Evolutionary conservation across 1,140 invertebrate species (phyloP).

Genomic region (Rhopalosiphum maidis): DNA sequence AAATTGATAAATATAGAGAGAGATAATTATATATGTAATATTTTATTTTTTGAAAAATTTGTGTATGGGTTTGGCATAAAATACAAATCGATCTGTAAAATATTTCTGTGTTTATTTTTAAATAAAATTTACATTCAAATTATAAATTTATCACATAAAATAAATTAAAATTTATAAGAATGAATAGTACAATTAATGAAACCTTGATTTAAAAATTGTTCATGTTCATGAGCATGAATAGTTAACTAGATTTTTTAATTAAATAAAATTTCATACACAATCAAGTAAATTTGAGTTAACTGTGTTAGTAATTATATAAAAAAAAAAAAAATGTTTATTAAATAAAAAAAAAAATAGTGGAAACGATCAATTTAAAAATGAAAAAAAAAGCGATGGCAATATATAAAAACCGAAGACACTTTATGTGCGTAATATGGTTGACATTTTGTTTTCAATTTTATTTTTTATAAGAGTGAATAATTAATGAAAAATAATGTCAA

Average conservation of each 20-base stretch:
- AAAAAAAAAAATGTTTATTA: not conserved
- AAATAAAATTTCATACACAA: not conserved
- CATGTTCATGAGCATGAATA: not conserved
- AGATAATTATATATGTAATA: too few species aligned
- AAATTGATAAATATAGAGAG: too few species aligned
- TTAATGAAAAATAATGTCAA: slow-evolving; percentile 45
- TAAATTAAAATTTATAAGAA: not conserved
- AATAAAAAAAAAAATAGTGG: not conserved
- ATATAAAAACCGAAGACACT: not conserved
- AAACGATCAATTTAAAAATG: slow-evolving; percentile 18
- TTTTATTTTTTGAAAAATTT: too few species aligned
- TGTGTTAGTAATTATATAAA: not conserved
- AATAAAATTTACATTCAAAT: not conserved
- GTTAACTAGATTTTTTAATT: not conserved
- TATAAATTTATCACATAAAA: not conserved
- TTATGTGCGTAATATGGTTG: not conserved
- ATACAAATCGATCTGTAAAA: too few species aligned
- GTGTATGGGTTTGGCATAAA: too few species aligned
- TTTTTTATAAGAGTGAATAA: slow-evolving; percentile 28
- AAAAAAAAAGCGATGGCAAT: not conserved
- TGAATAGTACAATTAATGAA: not conserved
- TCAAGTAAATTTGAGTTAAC: not conserved
- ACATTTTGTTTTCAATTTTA: slow-evolving; percentile 26
- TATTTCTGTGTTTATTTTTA: not conserved
- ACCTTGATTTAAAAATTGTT: not conserved